Conservation (phyloP, 2,113 vertebrate species). For the Nycticryphes semicollaris region DNA sequence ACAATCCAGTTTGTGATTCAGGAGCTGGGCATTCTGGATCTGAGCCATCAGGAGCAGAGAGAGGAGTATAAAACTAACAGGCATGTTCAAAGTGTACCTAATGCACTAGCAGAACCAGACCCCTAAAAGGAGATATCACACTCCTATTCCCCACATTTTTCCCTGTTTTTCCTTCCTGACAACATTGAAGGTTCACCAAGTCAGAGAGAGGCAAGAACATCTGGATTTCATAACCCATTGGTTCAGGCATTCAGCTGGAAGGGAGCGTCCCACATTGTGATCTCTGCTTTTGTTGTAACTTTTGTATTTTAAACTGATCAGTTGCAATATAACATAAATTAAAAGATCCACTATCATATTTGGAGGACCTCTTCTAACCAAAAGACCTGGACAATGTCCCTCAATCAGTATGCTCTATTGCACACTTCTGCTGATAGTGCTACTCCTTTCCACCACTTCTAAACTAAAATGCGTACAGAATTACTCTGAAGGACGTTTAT, state of each 20-base stretch:
- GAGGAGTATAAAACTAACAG: neutral
- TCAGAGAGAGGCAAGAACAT: neutral
- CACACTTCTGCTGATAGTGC: neutral
- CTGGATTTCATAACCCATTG: neutral
- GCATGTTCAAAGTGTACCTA: neutral
- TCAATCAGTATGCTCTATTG: neutral
- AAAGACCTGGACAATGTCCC: neutral
- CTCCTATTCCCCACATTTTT: fast-evolving
- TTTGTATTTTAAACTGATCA: neutral
- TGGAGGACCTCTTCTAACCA: neutral
- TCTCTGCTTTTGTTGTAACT: neutral
- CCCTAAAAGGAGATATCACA: neutral
- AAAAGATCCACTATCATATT: neutral
- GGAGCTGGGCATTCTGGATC: neutral
- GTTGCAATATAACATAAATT: neutral
- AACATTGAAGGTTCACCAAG: neutral
- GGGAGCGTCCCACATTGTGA: neutral
- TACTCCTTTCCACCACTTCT: neutral
- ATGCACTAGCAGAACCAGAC: neutral
- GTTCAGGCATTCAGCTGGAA: neutral
- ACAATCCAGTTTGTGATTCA: neutral
- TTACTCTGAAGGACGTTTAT: neutral
- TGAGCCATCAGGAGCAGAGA: neutral
- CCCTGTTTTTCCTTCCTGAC: neutral
- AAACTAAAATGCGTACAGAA: neutral